Evolutionary conservation across 2,113 vertebrate genomes (phyloP).

Genomic region (Albula goreensis): DNA sequence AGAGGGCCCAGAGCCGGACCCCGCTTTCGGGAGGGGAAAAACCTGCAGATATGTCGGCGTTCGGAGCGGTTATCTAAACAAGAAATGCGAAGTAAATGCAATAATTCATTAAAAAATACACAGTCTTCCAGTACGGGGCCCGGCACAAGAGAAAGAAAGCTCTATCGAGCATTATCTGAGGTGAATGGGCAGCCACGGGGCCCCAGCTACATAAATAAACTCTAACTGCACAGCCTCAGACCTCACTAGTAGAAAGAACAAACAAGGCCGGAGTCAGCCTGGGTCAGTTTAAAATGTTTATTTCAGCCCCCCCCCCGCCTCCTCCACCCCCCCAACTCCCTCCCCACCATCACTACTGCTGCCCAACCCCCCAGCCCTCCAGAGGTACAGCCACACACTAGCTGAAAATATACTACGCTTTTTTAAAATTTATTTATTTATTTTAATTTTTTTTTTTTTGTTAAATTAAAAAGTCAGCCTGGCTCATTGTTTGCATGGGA

Average conservation of each 20-base stretch:
- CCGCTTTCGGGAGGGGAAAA: conserved; percentile 35
- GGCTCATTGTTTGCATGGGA: background rate
- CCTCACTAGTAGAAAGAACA: conserved; percentile 81
- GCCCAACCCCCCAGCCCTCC: conserved; percentile 43
- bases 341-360: conserved; percentile 42
- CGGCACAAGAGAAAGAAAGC: conserved; percentile 67
- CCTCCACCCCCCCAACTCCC: conserved; percentile 48
- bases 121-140: conserved; percentile 63
- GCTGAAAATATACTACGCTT: background rate
- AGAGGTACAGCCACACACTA: conserved; percentile 3
- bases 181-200: conserved; percentile 70
- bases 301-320: conserved; percentile 55
- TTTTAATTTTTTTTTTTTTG: no score
- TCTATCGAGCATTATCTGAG: conserved; percentile 76
- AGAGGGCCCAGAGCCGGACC: conserved; percentile 20
- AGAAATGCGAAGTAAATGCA: conserved; percentile 70
- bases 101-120: conserved; percentile 73
- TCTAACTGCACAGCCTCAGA: conserved; percentile 69
- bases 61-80: conserved; percentile 70
- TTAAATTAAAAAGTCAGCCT: no score
- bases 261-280: conserved; percentile 78
- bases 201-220: conserved; percentile 82
- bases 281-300: conserved; percentile 79
- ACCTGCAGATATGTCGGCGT: conserved; percentile 59
- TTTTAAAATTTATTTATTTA: background rate